phyloP scores from a whole-genome alignment of 2,113 vertebrate genomes.

The Cyphomyrus discorhynchus region DNA sequence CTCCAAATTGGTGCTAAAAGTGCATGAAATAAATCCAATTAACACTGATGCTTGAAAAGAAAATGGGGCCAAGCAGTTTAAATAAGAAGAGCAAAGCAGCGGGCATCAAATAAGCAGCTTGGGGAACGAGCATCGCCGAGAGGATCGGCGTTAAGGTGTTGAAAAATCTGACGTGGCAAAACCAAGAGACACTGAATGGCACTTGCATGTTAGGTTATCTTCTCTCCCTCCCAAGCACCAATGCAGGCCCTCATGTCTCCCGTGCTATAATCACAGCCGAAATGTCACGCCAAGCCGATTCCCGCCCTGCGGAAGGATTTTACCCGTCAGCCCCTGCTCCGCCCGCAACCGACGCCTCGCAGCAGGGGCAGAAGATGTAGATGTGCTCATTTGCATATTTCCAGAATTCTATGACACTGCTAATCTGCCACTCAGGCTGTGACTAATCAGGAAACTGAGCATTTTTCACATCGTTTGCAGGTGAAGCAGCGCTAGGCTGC shows the following conservation, averaged over 20 bases:
- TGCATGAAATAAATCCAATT: background rate
- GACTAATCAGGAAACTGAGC: background rate
- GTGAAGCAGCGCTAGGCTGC: background rate
- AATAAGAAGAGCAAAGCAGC: background rate
- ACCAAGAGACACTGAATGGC: background rate
- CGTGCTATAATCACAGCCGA: background rate
- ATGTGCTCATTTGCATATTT: constrained; percentile 6
- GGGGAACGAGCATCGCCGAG: too few species aligned
- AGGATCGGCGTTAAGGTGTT: background rate
- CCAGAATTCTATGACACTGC: background rate
- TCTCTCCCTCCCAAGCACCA: background rate
- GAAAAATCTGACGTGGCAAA: background rate
- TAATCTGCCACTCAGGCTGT: background rate
- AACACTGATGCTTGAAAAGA: background rate
- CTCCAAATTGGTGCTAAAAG: background rate
- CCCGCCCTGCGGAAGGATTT: background rate
- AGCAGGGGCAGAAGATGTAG: background rate
- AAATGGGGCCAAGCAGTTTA: background rate
- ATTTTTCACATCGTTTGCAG: background rate
- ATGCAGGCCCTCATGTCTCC: background rate
- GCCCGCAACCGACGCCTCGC: background rate
- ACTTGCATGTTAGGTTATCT: background rate
- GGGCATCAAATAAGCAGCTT: background rate
- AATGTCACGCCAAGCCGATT: background rate
- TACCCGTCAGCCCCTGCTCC: background rate